These are phyloP conservation scores for Mallotus villosus DNA, from an alignment of 2,797 vertebrate species.

Conservation along the genomic window DNA sequence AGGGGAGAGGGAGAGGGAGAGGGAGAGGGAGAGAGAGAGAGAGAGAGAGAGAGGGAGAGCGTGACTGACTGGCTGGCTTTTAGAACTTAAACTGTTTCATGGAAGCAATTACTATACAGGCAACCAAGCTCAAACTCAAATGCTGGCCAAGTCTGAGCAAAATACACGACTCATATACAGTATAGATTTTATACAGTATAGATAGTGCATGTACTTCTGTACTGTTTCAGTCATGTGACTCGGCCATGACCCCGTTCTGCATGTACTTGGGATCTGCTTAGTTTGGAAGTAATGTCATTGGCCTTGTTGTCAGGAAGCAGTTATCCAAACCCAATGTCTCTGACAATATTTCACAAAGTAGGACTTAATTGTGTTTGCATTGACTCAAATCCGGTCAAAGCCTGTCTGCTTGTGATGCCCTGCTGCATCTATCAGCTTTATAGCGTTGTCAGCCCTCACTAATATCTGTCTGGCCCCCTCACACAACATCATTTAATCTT, in stretches of 20 bases:
- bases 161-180: constrained; percentile 50
- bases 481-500: constrained; percentile 41
- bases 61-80: constrained; percentile 50
- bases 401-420: constrained; percentile 33
- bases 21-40: not conserved
- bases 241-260: not conserved
- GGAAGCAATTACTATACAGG: constrained; percentile 81
- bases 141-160: constrained; percentile 83
- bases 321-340: constrained; percentile 57
- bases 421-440: constrained; percentile 37
- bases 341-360: constrained; percentile 58
- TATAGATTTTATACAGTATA: not conserved
- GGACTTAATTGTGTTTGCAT: constrained; percentile 52
- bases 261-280: constrained; percentile 49
- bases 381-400: constrained; percentile 44
- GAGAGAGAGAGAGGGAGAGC: constrained; percentile 18
- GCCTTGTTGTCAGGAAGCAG: constrained; percentile 52
- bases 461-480: constrained; percentile 46
- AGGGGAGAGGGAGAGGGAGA: constrained; percentile 10
- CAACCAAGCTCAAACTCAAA: constrained; percentile 78
- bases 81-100: constrained; percentile 80
- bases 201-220: not conserved
- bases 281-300: constrained; percentile 44
- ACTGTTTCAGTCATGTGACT: not conserved
- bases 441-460: constrained; percentile 39